phyloP scores from a whole-genome alignment of 1,140 invertebrate genomes.

The Akabosia matsudoensis region DNA sequence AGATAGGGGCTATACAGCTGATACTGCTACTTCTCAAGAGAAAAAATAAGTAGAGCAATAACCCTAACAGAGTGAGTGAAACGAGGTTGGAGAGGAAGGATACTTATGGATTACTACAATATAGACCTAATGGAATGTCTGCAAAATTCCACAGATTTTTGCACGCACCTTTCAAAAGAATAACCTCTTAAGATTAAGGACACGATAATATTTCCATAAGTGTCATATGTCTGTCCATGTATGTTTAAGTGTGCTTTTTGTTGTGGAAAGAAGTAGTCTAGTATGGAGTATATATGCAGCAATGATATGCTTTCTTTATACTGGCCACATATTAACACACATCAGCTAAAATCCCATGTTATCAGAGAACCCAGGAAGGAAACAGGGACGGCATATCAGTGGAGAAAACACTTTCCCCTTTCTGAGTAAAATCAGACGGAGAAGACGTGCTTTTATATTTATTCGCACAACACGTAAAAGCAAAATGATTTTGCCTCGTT shows the following conservation, averaged over 20 bases:
- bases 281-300: background rate
- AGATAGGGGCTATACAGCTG: background rate
- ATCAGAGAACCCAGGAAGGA: background rate
- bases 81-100: background rate
- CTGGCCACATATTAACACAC: background rate
- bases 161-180: conserved; percentile 11
- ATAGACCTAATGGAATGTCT: background rate
- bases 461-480: background rate
- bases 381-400: background rate
- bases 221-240: background rate
- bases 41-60: background rate
- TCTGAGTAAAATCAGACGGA: background rate
- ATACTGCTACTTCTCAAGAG: no score
- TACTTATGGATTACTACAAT: background rate
- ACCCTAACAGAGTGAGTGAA: background rate
- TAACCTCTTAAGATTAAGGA: conserved; percentile 15
- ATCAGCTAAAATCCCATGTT: background rate
- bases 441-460: background rate
- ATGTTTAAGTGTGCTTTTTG: background rate
- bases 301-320: background rate
- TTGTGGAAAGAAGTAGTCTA: background rate
- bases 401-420: background rate
- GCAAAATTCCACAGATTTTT: conserved; percentile 13
- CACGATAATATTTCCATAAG: conserved; percentile 1
- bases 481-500: background rate